Base-by-base conservation (phyloP, 2,888 invertebrate genomes). In the Rhorus exstirpatorius region DNA sequence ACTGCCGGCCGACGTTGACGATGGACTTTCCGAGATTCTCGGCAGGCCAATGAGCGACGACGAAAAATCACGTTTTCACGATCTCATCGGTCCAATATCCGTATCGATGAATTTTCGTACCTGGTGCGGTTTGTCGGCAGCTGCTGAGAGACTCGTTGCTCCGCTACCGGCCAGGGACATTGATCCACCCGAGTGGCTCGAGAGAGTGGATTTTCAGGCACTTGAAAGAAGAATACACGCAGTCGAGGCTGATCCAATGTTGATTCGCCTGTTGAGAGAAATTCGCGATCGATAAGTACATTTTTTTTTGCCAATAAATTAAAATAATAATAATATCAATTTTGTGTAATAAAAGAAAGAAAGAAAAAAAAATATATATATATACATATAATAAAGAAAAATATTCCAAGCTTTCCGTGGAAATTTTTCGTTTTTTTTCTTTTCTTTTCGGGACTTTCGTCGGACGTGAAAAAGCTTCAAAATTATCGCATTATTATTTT, bases 81-180 rank as follows among this genome's bases (percentile, higher is more conserved):
- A 86, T 0, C 88, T 95, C 24, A 93, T 96, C 87, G 93, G 93
- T 0, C 94, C 87, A 1, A 90, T 93, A 17, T 90, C 91, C 1
- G 93, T 94, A 26, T 92, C 93, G 0, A 89, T 96, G 55, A 95
- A 96, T 88, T 97, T 96, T 91, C 94, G 96, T 21, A 95, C 95
- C 0, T 97, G 97, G 96, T 96, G 97, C 88, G 97, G 97, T 0
- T 93, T 97, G 44, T 96, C 96, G 84, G 97, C 97, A 0, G 94
- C 96, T 71, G 96, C 96, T 83, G 97, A 97, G 91, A 94, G 97
- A 68, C 93, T 96, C 86, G 93, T 95, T 58, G 95, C 96, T 49
- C 93, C 94, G 0, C 93, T 95, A 35, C 94, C 95, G 21, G 88
- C 94, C 4, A 93, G 94, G 83, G 94, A 95, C 1, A 92, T 93